These are phyloP conservation scores for Peucedramus taeniatus DNA, from an alignment of 2,113 vertebrate species.

Conservation along the genomic window DNA sequence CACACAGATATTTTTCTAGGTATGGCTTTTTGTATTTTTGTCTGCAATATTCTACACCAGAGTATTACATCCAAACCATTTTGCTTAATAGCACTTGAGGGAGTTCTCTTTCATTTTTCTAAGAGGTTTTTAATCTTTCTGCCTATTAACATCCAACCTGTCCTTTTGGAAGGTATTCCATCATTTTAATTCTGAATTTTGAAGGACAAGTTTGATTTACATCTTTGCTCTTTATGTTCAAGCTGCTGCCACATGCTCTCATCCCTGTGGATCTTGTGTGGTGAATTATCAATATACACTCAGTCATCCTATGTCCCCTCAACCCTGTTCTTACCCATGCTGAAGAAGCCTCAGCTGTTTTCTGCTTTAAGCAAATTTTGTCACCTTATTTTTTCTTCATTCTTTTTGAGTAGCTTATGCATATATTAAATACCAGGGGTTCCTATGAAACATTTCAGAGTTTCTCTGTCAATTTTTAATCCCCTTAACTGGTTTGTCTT, in stretches of 20 bases:
- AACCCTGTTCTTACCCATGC: background rate
- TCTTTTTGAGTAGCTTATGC: background rate
- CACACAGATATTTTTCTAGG: background rate
- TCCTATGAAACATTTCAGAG: background rate
- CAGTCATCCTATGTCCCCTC: background rate
- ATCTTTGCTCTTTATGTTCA: background rate
- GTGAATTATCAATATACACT: background rate
- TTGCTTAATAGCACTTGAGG: background rate
- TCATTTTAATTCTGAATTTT: background rate
- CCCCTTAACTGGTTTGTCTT: background rate
- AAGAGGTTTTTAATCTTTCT: conserved; percentile 3
- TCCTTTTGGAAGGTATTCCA: background rate
- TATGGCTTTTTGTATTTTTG: background rate
- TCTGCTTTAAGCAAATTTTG: background rate
- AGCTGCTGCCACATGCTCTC: background rate
- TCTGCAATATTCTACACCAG: background rate
- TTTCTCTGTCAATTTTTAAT: background rate
- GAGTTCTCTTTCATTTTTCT: conserved; percentile 15
- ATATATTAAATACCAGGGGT: background rate
- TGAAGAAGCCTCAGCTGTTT: background rate
- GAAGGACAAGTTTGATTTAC: background rate
- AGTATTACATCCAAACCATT: background rate
- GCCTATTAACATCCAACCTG: background rate
- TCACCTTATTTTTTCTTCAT: background rate
- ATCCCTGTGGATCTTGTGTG: background rate